phyloP scores from a whole-genome alignment of 1,140 invertebrate genomes.

The Drosophila kurseongensis region DNA sequence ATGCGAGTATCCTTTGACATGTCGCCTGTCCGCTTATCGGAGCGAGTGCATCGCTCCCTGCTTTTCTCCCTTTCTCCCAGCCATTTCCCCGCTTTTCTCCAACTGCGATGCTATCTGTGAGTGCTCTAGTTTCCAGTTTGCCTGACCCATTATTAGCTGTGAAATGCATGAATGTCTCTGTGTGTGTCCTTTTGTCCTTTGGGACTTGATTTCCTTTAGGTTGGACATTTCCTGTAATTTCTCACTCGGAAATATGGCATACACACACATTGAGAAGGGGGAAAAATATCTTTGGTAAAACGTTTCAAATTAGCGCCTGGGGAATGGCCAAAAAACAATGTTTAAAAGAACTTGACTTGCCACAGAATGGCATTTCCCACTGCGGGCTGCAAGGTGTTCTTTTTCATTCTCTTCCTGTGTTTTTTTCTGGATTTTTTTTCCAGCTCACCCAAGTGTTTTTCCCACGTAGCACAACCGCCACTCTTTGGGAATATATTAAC shows the following conservation, averaged over 20 bases:
- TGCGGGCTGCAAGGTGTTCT: conserved; percentile 31
- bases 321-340: conserved; percentile 44
- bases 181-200: conserved; percentile 63
- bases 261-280: conserved; percentile 10
- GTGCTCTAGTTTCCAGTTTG: conserved; percentile 68
- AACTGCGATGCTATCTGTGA: conserved; percentile 65
- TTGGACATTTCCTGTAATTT: conserved; percentile 77
- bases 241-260: conserved; percentile 48
- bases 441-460: conserved; percentile 17
- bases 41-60: conserved; percentile 70
- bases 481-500: conserved; percentile 34
- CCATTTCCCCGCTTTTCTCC: conserved; percentile 26
- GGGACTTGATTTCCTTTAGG: conserved; percentile 70
- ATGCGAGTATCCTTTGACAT: conserved; percentile 61
- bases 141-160: conserved; percentile 60
- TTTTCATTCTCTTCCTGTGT: conserved; percentile 17
- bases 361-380: conserved; percentile 43
- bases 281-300: conserved; percentile 32
- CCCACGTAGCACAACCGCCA: conserved; percentile 17
- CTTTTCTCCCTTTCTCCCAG: conserved; percentile 18
- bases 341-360: conserved; percentile 49
- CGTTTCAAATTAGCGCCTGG: conserved; percentile 72
- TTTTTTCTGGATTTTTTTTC: conserved; percentile 3
- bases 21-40: conserved; percentile 64
- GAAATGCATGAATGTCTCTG: conserved; percentile 48